Percentiles rank a stretch among this genome's conserved stretches.
Evolutionary conservation across 37 sponge, comb jelly and placozoan genomes (phyloP).

Genomic region (Halichondria panicea): DNA sequence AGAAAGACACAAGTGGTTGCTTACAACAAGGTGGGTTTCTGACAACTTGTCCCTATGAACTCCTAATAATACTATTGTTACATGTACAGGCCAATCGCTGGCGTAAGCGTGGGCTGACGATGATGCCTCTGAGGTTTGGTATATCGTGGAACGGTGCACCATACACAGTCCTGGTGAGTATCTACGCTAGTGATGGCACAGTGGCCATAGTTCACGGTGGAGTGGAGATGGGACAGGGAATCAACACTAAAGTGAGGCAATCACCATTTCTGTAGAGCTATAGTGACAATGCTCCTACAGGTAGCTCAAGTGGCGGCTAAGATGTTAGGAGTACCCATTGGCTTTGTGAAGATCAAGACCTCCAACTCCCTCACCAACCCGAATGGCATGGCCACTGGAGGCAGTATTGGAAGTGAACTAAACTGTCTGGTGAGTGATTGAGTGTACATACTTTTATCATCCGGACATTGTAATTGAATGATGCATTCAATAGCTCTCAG

Average conservation of each 20-base stretch:
- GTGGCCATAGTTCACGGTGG: constrained; percentile 67
- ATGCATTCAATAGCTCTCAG: no score
- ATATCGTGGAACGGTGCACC: constrained; percentile 36
- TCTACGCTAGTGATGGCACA: constrained; percentile 71
- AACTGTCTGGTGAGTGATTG: constrained; percentile 34
- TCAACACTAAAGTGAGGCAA: constrained; percentile 59
- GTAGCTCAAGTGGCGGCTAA: constrained; percentile 73
- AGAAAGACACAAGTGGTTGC: constrained; percentile 27
- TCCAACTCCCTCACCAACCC: constrained; percentile 53
- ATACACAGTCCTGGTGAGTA: constrained; percentile 52
- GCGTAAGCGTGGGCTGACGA: constrained; percentile 63
- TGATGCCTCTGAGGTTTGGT: constrained; percentile 53
- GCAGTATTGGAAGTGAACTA: constrained; percentile 67
- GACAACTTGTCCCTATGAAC: background rate
- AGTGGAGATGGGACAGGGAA: constrained; percentile 76
- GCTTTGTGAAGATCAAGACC: constrained; percentile 46
- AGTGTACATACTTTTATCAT: background rate
- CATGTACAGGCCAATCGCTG: constrained; percentile 59
- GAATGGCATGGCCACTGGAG: constrained; percentile 65
- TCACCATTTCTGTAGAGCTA: background rate
- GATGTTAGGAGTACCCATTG: constrained; percentile 65
- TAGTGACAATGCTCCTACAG: constrained; percentile 2
- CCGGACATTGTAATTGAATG: no score
- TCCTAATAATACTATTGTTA: background rate
- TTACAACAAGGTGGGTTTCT: constrained; percentile 45